Evolutionary conservation across 1,140 invertebrate genomes (phyloP).

Genomic region (Drosophila pectinifera): DNA sequence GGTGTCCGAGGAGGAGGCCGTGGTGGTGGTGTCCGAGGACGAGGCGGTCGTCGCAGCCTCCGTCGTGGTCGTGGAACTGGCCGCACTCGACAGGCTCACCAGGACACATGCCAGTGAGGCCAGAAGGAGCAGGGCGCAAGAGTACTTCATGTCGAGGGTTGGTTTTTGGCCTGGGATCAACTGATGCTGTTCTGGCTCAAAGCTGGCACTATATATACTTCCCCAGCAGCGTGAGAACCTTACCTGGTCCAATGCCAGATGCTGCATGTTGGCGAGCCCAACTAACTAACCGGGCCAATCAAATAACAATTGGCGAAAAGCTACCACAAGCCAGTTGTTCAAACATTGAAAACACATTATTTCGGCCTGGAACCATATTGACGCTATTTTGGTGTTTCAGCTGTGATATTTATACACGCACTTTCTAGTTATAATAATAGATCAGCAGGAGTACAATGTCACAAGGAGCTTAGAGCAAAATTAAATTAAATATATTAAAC

Average conservation of each 20-base stretch:
- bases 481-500: too few relatives aligned
- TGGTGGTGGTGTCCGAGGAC: not conserved
- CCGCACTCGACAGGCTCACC: constrained; percentile 2
- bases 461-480: too few relatives aligned
- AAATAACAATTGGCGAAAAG: not conserved
- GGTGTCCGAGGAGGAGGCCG: constrained; percentile 1
- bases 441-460: too few relatives aligned
- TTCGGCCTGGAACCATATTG: too few relatives aligned
- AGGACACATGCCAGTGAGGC: constrained; percentile 17
- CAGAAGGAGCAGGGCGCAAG: constrained; percentile 2
- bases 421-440: too few relatives aligned
- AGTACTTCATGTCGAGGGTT: constrained; percentile 11
- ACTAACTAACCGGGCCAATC: not conserved
- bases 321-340: not conserved
- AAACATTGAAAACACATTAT: too few relatives aligned
- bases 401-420: too few relatives aligned
- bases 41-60: too few relatives aligned
- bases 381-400: too few relatives aligned
- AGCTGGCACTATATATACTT: constrained; percentile 24
- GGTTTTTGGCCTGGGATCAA: constrained; percentile 7
- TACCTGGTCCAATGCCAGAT: not conserved
- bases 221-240: constrained; percentile 12
- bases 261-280: not conserved
- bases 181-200: constrained; percentile 23
- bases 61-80: constrained; percentile 4